Conservation (phyloP, 2,888 invertebrate species). For the Ferrisia virgata region DNA sequence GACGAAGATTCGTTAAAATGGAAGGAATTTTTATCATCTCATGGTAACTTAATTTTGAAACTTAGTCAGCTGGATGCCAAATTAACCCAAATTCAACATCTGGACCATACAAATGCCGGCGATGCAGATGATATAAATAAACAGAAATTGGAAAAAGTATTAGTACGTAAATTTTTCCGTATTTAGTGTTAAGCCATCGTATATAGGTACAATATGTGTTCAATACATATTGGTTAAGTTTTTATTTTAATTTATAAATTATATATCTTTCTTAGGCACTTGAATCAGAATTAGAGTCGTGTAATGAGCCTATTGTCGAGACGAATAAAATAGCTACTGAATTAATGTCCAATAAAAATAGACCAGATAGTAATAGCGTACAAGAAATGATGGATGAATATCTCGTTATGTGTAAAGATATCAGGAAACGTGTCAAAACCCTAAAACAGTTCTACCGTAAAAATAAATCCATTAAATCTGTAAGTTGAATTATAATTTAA, state of each 20-base stretch:
- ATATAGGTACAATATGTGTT: too few relatives aligned
- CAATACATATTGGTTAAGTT: too few relatives aligned
- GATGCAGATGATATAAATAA: neutral
- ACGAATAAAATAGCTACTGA: slow-evolving; percentile 51
- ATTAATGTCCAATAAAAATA: slow-evolving; percentile 60
- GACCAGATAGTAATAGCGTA: slow-evolving; percentile 59
- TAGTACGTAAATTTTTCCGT: slow-evolving; percentile 42
- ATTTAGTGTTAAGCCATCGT: neutral
- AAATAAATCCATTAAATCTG: slow-evolving; percentile 18
- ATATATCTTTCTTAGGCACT: neutral
- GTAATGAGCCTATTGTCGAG: neutral
- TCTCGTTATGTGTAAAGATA: slow-evolving; percentile 63
- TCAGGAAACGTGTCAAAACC: slow-evolving; percentile 56
- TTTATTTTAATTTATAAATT: neutral
- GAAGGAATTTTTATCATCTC: slow-evolving; percentile 68
- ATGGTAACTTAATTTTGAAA: slow-evolving; percentile 68
- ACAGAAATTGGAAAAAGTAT: slow-evolving; percentile 46
- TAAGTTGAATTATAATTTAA: neutral
- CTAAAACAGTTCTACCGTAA: slow-evolving; percentile 41
- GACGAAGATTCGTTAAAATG: slow-evolving; percentile 62
- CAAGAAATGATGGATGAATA: slow-evolving; percentile 66
- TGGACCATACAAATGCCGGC: slow-evolving; percentile 51
- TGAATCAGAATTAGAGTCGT: neutral
- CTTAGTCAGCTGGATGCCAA: slow-evolving; percentile 70
- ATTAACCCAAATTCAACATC: slow-evolving; percentile 67